These are phyloP conservation scores for Pavo muticus DNA, from an alignment of 2,113 vertebrate species.

Conservation along the genomic window DNA sequence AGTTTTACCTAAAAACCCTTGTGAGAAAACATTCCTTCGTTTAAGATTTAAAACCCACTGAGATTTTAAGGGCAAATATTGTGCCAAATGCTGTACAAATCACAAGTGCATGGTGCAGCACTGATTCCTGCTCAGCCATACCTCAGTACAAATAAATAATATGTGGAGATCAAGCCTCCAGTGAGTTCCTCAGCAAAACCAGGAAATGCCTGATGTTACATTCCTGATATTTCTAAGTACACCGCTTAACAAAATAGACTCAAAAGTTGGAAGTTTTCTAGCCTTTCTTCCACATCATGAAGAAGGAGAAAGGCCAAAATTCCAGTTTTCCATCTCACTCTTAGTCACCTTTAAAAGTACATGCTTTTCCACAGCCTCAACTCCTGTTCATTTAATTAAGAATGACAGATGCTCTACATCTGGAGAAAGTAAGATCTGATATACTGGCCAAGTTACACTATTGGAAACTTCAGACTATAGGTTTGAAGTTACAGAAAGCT, in stretches of 20 bases:
- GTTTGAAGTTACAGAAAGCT: slow-evolving; percentile 24
- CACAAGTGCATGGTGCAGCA: background rate
- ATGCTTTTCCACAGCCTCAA: background rate
- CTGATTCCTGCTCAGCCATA: background rate
- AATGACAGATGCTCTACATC: slow-evolving; percentile 54
- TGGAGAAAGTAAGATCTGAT: slow-evolving; percentile 47
- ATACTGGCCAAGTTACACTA: background rate
- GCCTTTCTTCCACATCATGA: background rate
- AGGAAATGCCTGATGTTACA: slow-evolving; percentile 42
- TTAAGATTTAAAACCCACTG: slow-evolving; percentile 42
- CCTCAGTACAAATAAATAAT: slow-evolving; percentile 43
- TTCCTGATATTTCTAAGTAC: slow-evolving; percentile 27
- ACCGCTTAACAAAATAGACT: background rate
- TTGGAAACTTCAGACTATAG: slow-evolving; percentile 15
- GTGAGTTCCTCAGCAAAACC: background rate
- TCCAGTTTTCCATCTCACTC: slow-evolving; percentile 30
- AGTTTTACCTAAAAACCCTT: slow-evolving; percentile 32
- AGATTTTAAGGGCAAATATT: slow-evolving; percentile 55
- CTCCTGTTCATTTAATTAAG: slow-evolving; percentile 43
- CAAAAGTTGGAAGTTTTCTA: background rate
- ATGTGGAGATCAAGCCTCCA: background rate
- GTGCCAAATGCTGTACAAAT: slow-evolving; percentile 36
- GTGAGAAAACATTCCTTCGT: slow-evolving; percentile 51
- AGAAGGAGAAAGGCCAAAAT: slow-evolving; percentile 20
- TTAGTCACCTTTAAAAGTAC: background rate